phyloP scores from a whole-genome alignment of 2,797 vertebrate species.

The Coregonus suidteri region DNA sequence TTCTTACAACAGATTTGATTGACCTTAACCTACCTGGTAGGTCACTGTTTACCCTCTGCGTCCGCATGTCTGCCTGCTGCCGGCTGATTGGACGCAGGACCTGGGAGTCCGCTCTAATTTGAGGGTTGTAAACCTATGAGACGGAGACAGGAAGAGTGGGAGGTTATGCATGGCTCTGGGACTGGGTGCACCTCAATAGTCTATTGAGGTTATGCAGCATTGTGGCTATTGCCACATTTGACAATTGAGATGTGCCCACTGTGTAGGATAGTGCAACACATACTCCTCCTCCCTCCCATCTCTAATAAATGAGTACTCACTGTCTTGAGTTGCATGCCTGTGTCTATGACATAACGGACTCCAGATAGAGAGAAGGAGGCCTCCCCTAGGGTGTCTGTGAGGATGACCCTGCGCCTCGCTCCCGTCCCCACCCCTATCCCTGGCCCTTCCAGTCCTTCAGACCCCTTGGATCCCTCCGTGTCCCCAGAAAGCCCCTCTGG shows the following conservation, averaged over 20 bases:
- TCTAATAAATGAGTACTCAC: conserved; percentile 72
- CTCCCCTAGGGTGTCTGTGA: conserved; percentile 84
- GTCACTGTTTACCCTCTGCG: conserved; percentile 76
- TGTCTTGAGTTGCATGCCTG: conserved; percentile 85
- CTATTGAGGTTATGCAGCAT: background rate
- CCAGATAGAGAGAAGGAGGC: conserved; percentile 85
- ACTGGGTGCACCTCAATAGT: background rate
- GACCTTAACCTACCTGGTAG: conserved; percentile 77
- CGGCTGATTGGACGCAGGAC: conserved; percentile 85
- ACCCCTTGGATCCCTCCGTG: background rate
- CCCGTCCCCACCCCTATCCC: conserved; percentile 5
- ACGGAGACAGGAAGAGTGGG: conserved; percentile 2
- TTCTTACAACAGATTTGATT: background rate
- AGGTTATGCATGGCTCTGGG: background rate
- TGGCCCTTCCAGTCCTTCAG: background rate
- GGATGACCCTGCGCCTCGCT: conserved; percentile 74
- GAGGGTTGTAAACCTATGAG: conserved; percentile 88
- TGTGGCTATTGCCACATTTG: background rate
- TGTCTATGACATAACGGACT: conserved; percentile 86
- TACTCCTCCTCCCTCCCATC: background rate
- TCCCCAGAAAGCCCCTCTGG: conserved; percentile 24
- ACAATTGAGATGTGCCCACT: background rate
- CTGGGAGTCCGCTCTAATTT: conserved; percentile 90
- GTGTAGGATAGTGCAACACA: background rate
- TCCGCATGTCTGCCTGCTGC: conserved; percentile 85